Evolutionary conservation across 2,888 invertebrate species (phyloP), one percentile per base, ranked within the genome.

Genomic region (Gisinianus flammeolus): DNA sequence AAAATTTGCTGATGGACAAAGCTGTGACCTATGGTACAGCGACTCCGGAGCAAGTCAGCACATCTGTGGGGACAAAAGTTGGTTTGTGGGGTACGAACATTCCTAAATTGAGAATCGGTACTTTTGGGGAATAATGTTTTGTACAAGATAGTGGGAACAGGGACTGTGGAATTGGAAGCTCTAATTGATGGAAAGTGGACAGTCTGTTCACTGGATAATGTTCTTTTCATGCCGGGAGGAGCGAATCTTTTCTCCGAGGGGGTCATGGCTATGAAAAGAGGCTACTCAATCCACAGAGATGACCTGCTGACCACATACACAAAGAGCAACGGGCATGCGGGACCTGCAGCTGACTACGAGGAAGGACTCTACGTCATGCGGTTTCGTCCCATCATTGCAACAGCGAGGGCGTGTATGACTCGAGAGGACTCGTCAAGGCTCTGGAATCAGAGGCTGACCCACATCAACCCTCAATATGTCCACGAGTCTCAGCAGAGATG

Each of bases 401-500:
- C 4, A 6, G 24, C 8, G 2, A 22, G 10, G 22, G n/a, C n/a
- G n/a, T n/a, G n/a, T n/a, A n/a, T n/a, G n/a, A n/a, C n/a, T n/a
- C n/a, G n/a, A n/a, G n/a, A n/a, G n/a, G n/a, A n/a, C n/a, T n/a
- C n/a, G n/a, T n/a, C n/a, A 35, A 35, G 35, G 12, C 12, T 35
- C 5, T 35, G 35, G 5, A 5, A 35, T 35, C 5, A 8, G 35
- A 35, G 12, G 5, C 5, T 35, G 35, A 35, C 35, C 35, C 12
- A 35, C 35, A 35, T 35, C 35, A 35, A 35, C 5, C 28, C 22
- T 4, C 22, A 74, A 1, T 77, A 79, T 30, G 64, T 82, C 10
- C n/a, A 73, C 77, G 3, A 74, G 35, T 0, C 76, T 73, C n/a
- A 56, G 67, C 28, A 68, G 64, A 0, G 80, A 79, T 26, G 78